Percentiles rank a stretch among this genome's conserved stretches.
phyloP scores from a whole-genome alignment of 2,888 invertebrate genomes.

The Furcula furcula region DNA sequence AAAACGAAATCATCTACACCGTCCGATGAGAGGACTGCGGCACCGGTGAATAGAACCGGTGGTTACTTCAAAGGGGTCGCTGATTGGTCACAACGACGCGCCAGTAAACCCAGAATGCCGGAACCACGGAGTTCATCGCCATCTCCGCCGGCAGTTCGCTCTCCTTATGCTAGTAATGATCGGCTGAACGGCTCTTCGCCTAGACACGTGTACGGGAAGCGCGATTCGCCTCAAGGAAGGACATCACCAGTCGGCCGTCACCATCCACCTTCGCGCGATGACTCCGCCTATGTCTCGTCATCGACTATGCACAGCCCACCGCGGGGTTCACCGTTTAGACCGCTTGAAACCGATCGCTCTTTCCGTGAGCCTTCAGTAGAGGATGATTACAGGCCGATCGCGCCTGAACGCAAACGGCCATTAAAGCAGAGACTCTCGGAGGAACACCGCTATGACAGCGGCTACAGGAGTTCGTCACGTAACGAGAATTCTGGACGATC shows the following conservation, averaged over 20 bases:
- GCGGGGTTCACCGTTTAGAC: conserved; percentile 75
- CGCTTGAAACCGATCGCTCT: conserved; percentile 66
- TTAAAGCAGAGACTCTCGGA: conserved; percentile 77
- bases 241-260: conserved; percentile 69
- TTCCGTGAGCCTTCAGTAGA: conserved; percentile 77
- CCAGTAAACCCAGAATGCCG: conserved; percentile 75
- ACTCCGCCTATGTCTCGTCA: conserved; percentile 80
- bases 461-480: conserved; percentile 80
- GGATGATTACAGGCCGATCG: conserved; percentile 79
- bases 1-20: conserved; percentile 79
- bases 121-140: conserved; percentile 74
- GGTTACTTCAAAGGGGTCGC: conserved; percentile 88
- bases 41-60: conserved; percentile 65
- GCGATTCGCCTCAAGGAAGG: conserved; percentile 69
- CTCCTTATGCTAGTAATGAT: conserved; percentile 68
- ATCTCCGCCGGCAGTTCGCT: conserved; percentile 66
- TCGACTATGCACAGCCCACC: conserved; percentile 81
- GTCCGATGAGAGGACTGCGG: conserved; percentile 72
- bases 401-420: conserved; percentile 85
- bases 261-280: conserved; percentile 77
- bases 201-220: conserved; percentile 66
- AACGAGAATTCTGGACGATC: conserved; percentile 78
- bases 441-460: conserved; percentile 80
- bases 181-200: conserved; percentile 65
- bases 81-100: conserved; percentile 89